Evolutionary conservation across 2,113 vertebrate genomes (phyloP), one percentile per base, ranked within the genome.

Genomic region (Pedetes capensis): DNA sequence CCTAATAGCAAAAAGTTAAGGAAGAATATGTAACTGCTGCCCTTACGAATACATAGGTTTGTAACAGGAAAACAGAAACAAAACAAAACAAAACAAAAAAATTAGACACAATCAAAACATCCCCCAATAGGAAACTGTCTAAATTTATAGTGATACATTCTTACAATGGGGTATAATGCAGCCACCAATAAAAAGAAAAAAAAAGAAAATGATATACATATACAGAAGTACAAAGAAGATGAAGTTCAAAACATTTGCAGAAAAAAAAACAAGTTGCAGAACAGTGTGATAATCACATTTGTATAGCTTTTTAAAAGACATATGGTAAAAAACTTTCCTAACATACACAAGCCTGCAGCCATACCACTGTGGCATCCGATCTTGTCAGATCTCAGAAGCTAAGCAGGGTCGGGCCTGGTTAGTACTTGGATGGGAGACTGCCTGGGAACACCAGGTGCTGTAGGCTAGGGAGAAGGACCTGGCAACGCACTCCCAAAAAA

Each of bases 291-390:
- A 39, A 82, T 76, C 74, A 57, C n/a, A 44, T n/a, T 72, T 93
- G 12, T 23, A 32, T 82, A 29, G 18, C 13, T 75, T 37, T 88
- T 83, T 39, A 47, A 53, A 91, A 66, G 72, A 57, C 17, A 16
- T 64, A 8, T 72, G 47, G 59, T 42, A 74, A n/a, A 59, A 81
- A 95, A 90, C 68, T 89, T 95, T 78, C 68, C 47, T 49, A n/a
- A n/a, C n/a, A n/a, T n/a, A n/a, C n/a, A n/a, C n/a, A n/a, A n/a
- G n/a, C n/a, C n/a, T n/a, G n/a, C n/a, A n/a, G n/a, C n/a, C n/a
- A n/a, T n/a, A n/a, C n/a, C n/a, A n/a, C n/a, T n/a, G n/a, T n/a
- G n/a, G n/a, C n/a, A n/a, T n/a, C n/a, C n/a, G n/a, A n/a, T n/a
- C n/a, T n/a, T n/a, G n/a, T n/a, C n/a, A n/a, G n/a, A n/a, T n/a